Base-by-base conservation (phyloP, 2,113 vertebrate genomes). In the Microcebus tavaratra region DNA sequence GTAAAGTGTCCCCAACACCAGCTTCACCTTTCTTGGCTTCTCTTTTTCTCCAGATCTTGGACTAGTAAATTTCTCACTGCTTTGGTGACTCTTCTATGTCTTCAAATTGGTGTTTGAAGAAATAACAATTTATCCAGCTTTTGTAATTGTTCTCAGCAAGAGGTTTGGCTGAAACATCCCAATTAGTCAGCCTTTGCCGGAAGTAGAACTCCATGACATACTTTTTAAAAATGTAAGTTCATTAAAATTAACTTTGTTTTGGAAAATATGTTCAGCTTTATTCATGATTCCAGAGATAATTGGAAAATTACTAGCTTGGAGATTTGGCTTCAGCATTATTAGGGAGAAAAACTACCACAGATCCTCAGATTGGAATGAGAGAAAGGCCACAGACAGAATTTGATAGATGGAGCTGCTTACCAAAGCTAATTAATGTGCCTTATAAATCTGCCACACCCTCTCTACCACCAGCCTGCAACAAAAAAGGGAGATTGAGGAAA, bases 241-340 rank as follows among this genome's bases (percentile, higher is more conserved):
- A 87, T 95, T 94, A 92, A 92, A 90, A 83, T 96, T 96, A 96
- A 90, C 15, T 96, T 96, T 78, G 81, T 89, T 96, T 97, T 80
- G 81, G 92, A 80, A 97, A 91, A 80, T 93, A 75, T 93, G 61
- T 90, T 84, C 39, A 92, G 70, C 13, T 86, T 70, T 88, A 45
- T 65, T 92, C 70, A 90, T 82, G 39, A 88, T 92, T 90, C 78
- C 48, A 39, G 39, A 84, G 42, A 90, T 76, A 88, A 79, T 12
- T 91, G 55, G 39, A 34, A 55, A 70, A 90, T 84, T 90, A 86
- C 65, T 80, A 87, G 25, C 70, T 68, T 93, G 31, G 63, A 79
- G 36, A 55, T 88, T 91, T 96, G 70, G 57, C 67, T 96, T 88
- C 17, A 80, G 31, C 67, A 73, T 88, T 80, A 63, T 88, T 93